A percentile compares a stretch with the other conserved stretches of the same genome.
Conservation (phyloP, 2,113 vertebrate species). For the Suncus etruscus region DNA sequence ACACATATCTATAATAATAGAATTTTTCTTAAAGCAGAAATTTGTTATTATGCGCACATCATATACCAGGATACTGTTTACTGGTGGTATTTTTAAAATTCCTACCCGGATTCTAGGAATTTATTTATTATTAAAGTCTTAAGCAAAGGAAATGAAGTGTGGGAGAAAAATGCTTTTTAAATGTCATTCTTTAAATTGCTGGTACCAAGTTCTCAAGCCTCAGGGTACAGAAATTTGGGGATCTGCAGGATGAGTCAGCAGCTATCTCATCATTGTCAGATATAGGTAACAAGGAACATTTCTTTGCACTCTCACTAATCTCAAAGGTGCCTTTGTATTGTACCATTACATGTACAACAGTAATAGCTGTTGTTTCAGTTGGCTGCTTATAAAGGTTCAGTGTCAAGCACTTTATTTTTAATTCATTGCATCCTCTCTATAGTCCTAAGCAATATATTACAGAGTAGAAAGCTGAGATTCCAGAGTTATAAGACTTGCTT, state of each 20-base stretch:
- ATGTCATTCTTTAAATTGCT: constrained; percentile 13
- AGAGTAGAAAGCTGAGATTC: neutral
- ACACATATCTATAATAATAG: neutral
- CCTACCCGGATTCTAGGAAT: neutral
- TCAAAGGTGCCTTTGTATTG: neutral
- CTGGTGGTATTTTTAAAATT: constrained; percentile 36
- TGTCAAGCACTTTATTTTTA: constrained; percentile 33
- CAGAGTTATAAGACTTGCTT: neutral
- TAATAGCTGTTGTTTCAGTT: neutral
- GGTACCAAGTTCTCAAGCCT: too few relatives aligned
- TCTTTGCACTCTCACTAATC: neutral
- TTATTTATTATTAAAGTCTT: constrained; percentile 13
- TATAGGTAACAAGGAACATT: neutral
- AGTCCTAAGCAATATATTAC: constrained; percentile 7
- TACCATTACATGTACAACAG: neutral
- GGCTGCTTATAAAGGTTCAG: neutral
- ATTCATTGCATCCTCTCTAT: constrained; percentile 14
- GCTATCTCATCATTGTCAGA: neutral
- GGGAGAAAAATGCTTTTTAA: constrained; percentile 35
- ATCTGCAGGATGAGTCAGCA: neutral
- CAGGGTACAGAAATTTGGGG: neutral
- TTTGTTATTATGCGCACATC: constrained; percentile 18
- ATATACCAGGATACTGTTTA: constrained; percentile 6
- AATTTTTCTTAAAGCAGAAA: constrained; percentile 30
- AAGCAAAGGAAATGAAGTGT: constrained; percentile 1